These are phyloP conservation scores for Cephus spinipes DNA, from an alignment of 2,888 invertebrate species.

Conservation along the genomic window DNA sequence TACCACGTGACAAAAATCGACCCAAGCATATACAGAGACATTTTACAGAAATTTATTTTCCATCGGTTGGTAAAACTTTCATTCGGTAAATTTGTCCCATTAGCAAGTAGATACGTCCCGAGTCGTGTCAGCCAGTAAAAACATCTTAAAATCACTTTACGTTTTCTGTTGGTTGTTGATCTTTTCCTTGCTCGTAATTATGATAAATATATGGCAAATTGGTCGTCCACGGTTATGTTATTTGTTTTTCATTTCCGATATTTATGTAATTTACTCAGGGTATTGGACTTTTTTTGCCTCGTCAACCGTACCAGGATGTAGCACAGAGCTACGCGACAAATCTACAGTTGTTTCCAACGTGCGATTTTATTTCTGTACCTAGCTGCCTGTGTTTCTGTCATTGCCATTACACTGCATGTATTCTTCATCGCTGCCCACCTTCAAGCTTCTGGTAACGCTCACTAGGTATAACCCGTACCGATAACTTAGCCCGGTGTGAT, in stretches of 20 bases:
- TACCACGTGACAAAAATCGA: background rate
- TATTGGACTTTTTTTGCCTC: background rate
- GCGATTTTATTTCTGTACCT: background rate
- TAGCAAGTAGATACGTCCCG: background rate
- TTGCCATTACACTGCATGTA: background rate
- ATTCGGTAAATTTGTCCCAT: background rate
- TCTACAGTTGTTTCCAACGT: background rate
- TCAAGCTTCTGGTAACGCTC: background rate
- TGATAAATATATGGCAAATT: background rate
- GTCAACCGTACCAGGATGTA: background rate
- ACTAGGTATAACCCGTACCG: constrained; percentile 8
- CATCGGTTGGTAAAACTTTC: background rate
- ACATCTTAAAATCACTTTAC: background rate
- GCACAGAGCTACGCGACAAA: background rate
- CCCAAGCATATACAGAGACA: background rate
- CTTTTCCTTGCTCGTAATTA: background rate
- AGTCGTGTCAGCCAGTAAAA: background rate
- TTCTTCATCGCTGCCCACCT: background rate
- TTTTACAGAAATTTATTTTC: background rate
- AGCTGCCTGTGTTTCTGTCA: background rate
- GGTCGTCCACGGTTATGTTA: background rate
- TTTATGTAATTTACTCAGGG: background rate
- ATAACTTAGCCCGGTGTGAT: constrained; percentile 13
- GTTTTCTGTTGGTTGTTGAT: background rate
- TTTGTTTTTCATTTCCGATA: background rate